Percentiles rank a stretch among this genome's conserved stretches.
Conservation (phyloP, 2,888 invertebrate species). For the Netelia fuscicornis region DNA sequence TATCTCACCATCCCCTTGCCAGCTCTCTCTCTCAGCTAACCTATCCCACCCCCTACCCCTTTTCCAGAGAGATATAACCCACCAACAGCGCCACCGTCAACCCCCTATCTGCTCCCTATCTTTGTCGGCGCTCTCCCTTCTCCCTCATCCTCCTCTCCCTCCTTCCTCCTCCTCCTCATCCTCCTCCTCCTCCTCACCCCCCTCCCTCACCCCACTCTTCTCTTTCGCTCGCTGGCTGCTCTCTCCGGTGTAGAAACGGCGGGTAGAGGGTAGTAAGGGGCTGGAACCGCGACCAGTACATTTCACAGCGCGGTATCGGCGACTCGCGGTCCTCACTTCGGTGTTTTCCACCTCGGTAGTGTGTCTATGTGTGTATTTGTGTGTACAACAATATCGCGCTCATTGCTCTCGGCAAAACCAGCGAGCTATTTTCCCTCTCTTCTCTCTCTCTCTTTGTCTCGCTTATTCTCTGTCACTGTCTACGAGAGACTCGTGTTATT, state of each 20-base stretch:
- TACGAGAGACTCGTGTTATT: conserved; percentile 6
- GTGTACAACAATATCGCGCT: not conserved
- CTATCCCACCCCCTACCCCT: conserved; percentile 10
- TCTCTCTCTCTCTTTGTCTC: conserved; percentile 18
- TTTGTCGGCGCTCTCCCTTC: conserved; percentile 46
- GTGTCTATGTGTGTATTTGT: not conserved
- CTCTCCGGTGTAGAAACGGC: conserved; percentile 60
- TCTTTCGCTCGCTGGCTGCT: conserved; percentile 24
- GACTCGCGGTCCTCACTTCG: conserved; percentile 67
- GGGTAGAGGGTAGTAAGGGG: conserved; percentile 76
- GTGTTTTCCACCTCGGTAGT: conserved; percentile 8
- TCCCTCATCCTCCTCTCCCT: conserved; percentile 65
- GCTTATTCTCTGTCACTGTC: conserved; percentile 27
- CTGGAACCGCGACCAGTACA: conserved; percentile 80
- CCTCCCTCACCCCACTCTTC: conserved; percentile 53
- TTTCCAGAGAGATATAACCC: conserved; percentile 1
- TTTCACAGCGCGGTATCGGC: conserved; percentile 79
- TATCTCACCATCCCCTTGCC: conserved; percentile 59
- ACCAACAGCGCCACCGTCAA: conserved; percentile 51
- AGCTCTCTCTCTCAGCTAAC: not conserved
- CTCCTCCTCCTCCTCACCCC: conserved; percentile 63
- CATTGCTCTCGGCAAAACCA: not conserved
- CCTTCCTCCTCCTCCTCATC: conserved; percentile 65
- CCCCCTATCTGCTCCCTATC: conserved; percentile 49
- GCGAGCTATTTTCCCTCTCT: not conserved